phyloP scores from a whole-genome alignment of 1,140 invertebrate species.

The Arctopsyche grandis region DNA sequence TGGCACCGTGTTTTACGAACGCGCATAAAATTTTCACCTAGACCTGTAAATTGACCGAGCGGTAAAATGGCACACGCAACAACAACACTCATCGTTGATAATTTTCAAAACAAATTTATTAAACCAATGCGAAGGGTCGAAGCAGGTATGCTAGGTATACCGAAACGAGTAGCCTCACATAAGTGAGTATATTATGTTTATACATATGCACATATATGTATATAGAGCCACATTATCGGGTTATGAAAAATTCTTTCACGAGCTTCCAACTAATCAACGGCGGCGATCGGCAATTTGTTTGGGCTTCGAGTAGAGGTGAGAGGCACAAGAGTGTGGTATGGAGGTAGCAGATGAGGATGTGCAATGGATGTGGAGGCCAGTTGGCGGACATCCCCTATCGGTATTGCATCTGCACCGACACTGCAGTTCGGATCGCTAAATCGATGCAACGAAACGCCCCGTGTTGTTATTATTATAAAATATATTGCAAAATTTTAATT shows the following conservation, averaged over 20 bases:
- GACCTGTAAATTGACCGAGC: no score
- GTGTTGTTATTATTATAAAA: no score
- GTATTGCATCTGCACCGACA: slow-evolving; percentile 41
- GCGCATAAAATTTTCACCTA: slow-evolving; percentile 2
- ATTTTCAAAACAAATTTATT: no score
- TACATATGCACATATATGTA: no score
- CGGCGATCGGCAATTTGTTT: slow-evolving; percentile 54
- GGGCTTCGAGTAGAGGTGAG: slow-evolving; percentile 2
- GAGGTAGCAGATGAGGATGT: slow-evolving; percentile 1
- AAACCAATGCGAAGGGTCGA: no score
- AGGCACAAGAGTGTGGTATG: background rate
- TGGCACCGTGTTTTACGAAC: background rate
- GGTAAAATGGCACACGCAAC: no score
- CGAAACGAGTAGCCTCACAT: no score
- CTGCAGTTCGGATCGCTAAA: slow-evolving; percentile 25
- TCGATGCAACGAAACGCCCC: background rate
- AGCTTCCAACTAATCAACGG: slow-evolving; percentile 51
- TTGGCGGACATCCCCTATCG: slow-evolving; percentile 42
- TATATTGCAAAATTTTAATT: no score
- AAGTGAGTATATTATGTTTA: no score
- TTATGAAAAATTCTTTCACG: slow-evolving; percentile 55
- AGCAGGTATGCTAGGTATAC: no score
- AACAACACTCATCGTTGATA: no score
- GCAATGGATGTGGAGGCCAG: slow-evolving; percentile 2
- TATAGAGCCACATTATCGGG: slow-evolving; percentile 48